These are phyloP conservation scores for Trichonephila clavipes DNA, from an alignment of 1,140 invertebrate genomes.

Conservation along the genomic window DNA sequence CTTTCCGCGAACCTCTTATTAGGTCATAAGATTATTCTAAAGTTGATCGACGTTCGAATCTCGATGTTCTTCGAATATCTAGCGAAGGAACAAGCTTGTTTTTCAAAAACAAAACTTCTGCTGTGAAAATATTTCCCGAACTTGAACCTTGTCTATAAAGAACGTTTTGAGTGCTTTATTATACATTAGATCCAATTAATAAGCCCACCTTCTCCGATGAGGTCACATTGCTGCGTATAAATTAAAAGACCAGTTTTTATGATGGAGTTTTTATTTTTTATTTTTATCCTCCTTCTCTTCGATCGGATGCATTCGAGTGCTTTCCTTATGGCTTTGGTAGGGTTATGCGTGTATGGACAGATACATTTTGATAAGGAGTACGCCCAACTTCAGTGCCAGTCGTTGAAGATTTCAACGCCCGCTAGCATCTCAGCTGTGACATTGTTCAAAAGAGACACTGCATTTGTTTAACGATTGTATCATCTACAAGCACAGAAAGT, in stretches of 20 bases:
- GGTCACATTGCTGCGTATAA: constrained; percentile 64
- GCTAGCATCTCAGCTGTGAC: background rate
- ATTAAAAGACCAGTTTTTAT: constrained; percentile 65
- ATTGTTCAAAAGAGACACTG: background rate
- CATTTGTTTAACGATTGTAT: too few species aligned
- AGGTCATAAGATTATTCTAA: background rate
- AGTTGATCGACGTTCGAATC: background rate
- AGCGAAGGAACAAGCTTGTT: constrained; percentile 9
- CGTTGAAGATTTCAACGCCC: too few species aligned
- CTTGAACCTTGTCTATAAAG: constrained; percentile 63
- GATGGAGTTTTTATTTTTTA: background rate
- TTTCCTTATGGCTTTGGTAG: constrained; percentile 26
- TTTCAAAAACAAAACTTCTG: constrained; percentile 48
- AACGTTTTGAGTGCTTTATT: constrained; percentile 70
- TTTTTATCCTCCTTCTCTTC: background rate
- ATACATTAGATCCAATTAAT: constrained; percentile 73
- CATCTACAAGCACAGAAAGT: too few species aligned
- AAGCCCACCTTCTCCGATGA: constrained; percentile 44
- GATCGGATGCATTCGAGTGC: constrained; percentile 17
- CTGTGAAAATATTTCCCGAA: constrained; percentile 31
- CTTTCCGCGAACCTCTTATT: constrained; percentile 8
- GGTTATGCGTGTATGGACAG: background rate
- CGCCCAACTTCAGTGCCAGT: background rate
- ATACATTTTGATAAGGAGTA: background rate
- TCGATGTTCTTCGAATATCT: constrained; percentile 2